A percentile compares a stretch with the other conserved stretches of the same genome.
Conservation (phyloP, 1,140 invertebrate genomes). For the Drosophila athabasca region DNA sequence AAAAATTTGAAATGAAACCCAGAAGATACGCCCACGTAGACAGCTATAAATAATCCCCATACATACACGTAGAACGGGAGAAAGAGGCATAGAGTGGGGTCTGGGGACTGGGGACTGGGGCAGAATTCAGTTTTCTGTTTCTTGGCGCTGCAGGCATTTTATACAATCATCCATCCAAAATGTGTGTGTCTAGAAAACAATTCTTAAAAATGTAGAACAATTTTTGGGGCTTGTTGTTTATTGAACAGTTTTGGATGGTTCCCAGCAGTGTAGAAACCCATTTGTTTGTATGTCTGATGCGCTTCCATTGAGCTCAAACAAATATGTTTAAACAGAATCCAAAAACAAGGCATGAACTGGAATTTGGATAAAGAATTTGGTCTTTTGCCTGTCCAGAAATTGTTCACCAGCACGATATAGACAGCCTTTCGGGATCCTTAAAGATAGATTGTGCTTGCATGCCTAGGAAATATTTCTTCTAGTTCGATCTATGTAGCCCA, state of each 20-base stretch:
- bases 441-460: no score
- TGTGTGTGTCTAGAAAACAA: constrained; percentile 41
- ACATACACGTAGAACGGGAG: constrained; percentile 8
- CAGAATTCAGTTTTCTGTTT: constrained; percentile 42
- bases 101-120: constrained; percentile 25
- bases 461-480: no score
- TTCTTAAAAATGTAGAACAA: constrained; percentile 55
- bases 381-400: no score
- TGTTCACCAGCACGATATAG: no score
- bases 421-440: no score
- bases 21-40: constrained; percentile 61
- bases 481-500: no score
- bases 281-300: neutral
- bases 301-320: no score
- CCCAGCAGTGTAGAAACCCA: constrained; percentile 39
- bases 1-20: constrained; percentile 24
- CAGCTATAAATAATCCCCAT: constrained; percentile 65
- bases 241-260: constrained; percentile 40
- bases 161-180: constrained; percentile 36
- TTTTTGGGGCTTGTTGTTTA: constrained; percentile 43
- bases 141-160: constrained; percentile 50
- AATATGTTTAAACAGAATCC: no score
- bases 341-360: no score
- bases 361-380: no score
- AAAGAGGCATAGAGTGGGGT: constrained; percentile 5